Conservation (phyloP, 2,113 vertebrate species). For the Melanotaenia duboulayi region DNA sequence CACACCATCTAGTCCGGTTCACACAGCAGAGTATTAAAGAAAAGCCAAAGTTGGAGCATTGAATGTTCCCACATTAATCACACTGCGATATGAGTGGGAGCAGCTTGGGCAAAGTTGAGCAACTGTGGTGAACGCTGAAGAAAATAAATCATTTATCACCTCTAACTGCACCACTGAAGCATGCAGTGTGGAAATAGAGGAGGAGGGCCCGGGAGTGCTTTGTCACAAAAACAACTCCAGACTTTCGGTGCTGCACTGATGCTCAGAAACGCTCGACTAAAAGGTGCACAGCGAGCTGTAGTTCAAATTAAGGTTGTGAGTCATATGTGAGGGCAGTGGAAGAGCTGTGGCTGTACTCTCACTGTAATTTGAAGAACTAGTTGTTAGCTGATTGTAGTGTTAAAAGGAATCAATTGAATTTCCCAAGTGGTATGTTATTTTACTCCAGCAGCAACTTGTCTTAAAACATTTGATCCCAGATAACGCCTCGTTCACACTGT, state of each 20-base stretch:
- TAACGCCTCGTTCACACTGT: not conserved
- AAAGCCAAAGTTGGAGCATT: conserved; percentile 19
- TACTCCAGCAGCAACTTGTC: not conserved
- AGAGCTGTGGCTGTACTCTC: not conserved
- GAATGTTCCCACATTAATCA: conserved; percentile 70
- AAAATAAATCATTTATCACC: conserved; percentile 76
- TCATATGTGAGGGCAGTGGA: conserved; percentile 8
- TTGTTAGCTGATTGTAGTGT: not conserved
- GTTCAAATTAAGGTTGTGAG: conserved; percentile 26
- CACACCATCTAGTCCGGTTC: not conserved
- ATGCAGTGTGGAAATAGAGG: conserved; percentile 51
- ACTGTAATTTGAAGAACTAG: not conserved
- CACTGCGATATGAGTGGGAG: conserved; percentile 45
- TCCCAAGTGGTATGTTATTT: conserved; percentile 2
- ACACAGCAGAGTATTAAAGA: conserved; percentile 26
- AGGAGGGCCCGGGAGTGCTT: conserved; percentile 50
- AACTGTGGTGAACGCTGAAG: conserved; percentile 53
- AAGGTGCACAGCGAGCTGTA: not conserved
- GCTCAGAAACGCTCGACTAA: not conserved
- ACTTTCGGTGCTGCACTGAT: not conserved
- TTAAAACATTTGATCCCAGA: not conserved
- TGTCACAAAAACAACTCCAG: conserved; percentile 47
- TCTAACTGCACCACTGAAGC: conserved; percentile 52
- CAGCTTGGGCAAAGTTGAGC: conserved; percentile 51
- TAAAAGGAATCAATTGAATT: conserved; percentile 11